Percentiles rank a stretch among this genome's conserved stretches.
These are phyloP conservation scores for Leptopilina myrica DNA, from an alignment of 2,888 invertebrate genomes.

Conservation along the genomic window DNA sequence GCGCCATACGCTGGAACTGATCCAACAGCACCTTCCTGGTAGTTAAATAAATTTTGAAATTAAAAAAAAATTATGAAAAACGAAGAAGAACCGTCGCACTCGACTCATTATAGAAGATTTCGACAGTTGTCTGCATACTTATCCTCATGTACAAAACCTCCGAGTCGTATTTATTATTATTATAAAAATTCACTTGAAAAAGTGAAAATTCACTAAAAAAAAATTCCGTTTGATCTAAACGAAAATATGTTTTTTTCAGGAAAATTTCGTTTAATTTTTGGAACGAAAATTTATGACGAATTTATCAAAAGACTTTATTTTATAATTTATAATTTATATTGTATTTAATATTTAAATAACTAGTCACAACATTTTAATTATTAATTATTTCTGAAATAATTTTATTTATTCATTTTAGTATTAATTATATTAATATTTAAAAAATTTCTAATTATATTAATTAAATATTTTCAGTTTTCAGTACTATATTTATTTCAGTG, in stretches of 20 bases:
- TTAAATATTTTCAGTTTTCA: too few species aligned
- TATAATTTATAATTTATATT: constrained; percentile 2
- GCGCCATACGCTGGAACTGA: constrained; percentile 66
- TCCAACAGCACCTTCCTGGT: constrained; percentile 71
- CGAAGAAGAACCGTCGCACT: constrained; percentile 44
- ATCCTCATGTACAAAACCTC: constrained; percentile 36
- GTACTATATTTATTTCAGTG: background rate
- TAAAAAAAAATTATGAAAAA: constrained; percentile 34
- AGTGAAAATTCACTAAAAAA: background rate
- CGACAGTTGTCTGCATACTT: constrained; percentile 31
- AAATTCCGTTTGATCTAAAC: background rate
- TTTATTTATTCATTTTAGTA: too few species aligned
- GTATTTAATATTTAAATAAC: too few species aligned
- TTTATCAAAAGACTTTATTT: background rate
- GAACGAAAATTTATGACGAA: too few species aligned
- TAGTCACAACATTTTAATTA: too few species aligned
- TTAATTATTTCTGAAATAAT: too few species aligned
- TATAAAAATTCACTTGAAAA: background rate
- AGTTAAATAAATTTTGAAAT: constrained; percentile 57
- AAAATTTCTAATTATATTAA: background rate
- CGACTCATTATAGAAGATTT: constrained; percentile 37
- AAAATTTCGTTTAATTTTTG: too few species aligned
- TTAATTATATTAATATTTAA: background rate
- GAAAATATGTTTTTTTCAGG: background rate
- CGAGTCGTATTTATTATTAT: background rate